phyloP scores from a whole-genome alignment of 1,140 invertebrate genomes.

The Elymnias hypermnestra region DNA sequence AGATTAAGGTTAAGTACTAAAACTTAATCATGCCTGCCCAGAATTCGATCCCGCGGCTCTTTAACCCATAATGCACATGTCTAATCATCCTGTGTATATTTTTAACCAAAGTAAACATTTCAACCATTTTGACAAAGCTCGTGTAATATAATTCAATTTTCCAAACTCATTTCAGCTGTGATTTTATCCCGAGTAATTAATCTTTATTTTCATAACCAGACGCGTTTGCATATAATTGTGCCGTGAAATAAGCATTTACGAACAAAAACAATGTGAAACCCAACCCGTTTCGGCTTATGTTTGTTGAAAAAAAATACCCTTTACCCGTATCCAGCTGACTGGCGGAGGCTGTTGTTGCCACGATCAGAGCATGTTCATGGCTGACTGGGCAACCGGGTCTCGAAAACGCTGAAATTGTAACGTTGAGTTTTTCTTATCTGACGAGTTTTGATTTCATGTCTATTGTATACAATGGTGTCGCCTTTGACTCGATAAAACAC shows the following conservation, averaged over 20 bases:
- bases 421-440: constrained; percentile 30
- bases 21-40: too few species aligned
- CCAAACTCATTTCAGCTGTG: not conserved
- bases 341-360: constrained; percentile 43
- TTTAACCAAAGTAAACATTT: too few species aligned
- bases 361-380: constrained; percentile 53
- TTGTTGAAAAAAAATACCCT: constrained; percentile 45
- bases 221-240: constrained; percentile 7
- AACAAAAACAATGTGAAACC: constrained; percentile 52
- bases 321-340: constrained; percentile 43
- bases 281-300: constrained; percentile 54
- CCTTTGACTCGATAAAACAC: too few species aligned
- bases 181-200: not conserved
- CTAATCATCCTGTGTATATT: too few species aligned
- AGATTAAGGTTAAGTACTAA: too few species aligned
- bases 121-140: too few species aligned
- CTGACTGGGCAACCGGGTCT: constrained; percentile 43
- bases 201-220: constrained; percentile 2
- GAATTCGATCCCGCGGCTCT: too few species aligned
- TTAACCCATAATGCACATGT: too few species aligned
- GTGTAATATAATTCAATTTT: too few species aligned
- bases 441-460: not conserved
- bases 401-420: constrained; percentile 62
- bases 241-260: constrained; percentile 36
- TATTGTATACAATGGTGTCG: too few species aligned